These are phyloP conservation scores for Sander lucioperca DNA, from an alignment of 2,113 vertebrate species.

Conservation along the genomic window DNA sequence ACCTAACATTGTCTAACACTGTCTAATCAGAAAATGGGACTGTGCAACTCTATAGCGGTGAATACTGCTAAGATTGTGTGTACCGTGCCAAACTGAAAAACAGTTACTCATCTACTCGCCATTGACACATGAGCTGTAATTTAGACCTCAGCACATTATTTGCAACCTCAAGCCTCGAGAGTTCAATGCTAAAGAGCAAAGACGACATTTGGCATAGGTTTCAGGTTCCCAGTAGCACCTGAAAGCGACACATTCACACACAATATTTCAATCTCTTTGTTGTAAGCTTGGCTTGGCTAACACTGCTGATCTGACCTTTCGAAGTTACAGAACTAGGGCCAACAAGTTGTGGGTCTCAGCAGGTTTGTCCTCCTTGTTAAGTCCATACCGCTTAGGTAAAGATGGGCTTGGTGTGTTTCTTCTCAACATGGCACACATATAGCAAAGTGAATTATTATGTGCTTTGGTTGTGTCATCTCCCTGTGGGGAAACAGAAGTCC, in stretches of 20 bases:
- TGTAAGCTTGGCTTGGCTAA: not conserved
- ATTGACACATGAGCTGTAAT: constrained; percentile 29
- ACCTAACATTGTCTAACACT: too few relatives aligned
- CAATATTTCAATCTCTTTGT: not conserved
- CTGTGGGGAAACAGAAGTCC: constrained; percentile 67
- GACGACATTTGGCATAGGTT: constrained; percentile 32
- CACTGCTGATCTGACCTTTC: not conserved
- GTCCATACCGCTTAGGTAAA: constrained; percentile 7
- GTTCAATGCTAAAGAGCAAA: constrained; percentile 36
- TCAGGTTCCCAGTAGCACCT: constrained; percentile 6
- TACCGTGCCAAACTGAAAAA: not conserved
- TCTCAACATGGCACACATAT: constrained; percentile 18
- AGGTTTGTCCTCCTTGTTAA: not conserved
- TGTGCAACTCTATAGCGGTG: not conserved
- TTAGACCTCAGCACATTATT: constrained; percentile 24
- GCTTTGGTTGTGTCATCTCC: constrained; percentile 60
- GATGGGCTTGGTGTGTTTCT: constrained; percentile 3
- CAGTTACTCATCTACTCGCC: not conserved
- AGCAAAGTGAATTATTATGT: constrained; percentile 43
- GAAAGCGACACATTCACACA: not conserved
- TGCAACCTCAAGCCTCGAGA: constrained; percentile 14
- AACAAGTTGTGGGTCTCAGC: not conserved
- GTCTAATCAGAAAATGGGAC: not conserved
- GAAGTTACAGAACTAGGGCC: not conserved
- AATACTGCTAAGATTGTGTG: not conserved